Percentiles rank a stretch among this genome's conserved stretches.
phyloP scores from a whole-genome alignment of 2,888 invertebrate genomes.

The Fabriciana adippe region DNA sequence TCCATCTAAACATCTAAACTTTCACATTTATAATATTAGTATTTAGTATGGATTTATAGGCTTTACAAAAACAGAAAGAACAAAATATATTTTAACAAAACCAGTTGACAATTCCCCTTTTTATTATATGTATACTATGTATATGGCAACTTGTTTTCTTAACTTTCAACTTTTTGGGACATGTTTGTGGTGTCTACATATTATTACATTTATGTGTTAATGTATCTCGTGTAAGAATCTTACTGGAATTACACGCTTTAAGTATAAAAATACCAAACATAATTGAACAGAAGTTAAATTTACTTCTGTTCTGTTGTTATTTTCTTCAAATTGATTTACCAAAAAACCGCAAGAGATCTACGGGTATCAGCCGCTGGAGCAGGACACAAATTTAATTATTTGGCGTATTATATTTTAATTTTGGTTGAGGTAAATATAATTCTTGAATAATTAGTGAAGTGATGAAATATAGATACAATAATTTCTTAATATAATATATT shows the following conservation, averaged over 20 bases:
- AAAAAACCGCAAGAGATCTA: background rate
- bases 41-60: too few species aligned
- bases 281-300: background rate
- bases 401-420: background rate
- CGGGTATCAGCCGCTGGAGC: background rate
- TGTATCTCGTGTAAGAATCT: background rate
- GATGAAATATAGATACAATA: background rate
- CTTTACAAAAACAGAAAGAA: too few species aligned
- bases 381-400: background rate
- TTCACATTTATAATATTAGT: too few species aligned
- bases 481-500: too few species aligned
- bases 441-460: background rate
- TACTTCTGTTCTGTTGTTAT: background rate
- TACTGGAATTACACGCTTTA: background rate
- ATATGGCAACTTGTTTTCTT: background rate
- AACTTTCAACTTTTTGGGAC: background rate
- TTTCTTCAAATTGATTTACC: background rate
- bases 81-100: too few species aligned
- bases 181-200: too few species aligned
- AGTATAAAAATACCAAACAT: background rate
- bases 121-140: slow-evolving; percentile 3
- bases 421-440: background rate
- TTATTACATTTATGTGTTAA: too few species aligned
- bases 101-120: too few species aligned
- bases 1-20: too few species aligned